Evolutionary conservation across 1,140 invertebrate genomes (phyloP).

Genomic region (Bradysia coprophila): DNA sequence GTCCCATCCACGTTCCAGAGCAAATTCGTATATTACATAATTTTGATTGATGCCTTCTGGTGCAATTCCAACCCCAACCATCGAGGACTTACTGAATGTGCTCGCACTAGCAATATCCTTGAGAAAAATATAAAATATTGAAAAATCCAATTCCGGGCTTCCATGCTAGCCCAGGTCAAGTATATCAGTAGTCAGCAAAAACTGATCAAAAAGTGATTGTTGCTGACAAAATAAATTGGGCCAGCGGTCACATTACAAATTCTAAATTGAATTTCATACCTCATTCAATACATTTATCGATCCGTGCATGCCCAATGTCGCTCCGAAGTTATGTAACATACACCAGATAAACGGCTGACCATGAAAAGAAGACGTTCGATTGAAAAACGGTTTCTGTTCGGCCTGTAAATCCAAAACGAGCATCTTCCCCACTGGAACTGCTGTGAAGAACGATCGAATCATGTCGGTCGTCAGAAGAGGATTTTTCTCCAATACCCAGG

Average conservation of each 20-base stretch:
- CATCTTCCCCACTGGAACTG: conserved; percentile 59
- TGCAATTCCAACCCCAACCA: conserved; percentile 65
- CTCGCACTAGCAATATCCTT: conserved; percentile 46
- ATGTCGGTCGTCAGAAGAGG: conserved; percentile 46
- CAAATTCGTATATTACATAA: conserved; percentile 79
- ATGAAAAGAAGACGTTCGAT: conserved; percentile 57
- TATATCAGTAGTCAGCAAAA: too few relatives aligned
- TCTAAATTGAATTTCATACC: too few relatives aligned
- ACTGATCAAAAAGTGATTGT: too few relatives aligned
- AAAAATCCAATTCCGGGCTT: too few relatives aligned
- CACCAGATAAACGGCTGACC: conserved; percentile 92
- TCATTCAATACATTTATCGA: conserved; percentile 51
- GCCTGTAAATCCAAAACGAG: conserved; percentile 73
- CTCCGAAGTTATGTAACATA: conserved; percentile 92
- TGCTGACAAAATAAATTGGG: too few relatives aligned
- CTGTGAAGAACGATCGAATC: conserved; percentile 52
- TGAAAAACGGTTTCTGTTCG: conserved; percentile 65
- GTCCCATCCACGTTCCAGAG: conserved; percentile 64
- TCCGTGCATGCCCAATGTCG: conserved; percentile 75
- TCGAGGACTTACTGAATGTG: conserved; percentile 41
- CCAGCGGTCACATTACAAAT: too few relatives aligned
- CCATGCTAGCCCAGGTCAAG: too few relatives aligned
- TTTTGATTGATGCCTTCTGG: conserved; percentile 90
- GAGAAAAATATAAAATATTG: too few relatives aligned
- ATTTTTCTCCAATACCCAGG: conserved; percentile 64